Evolutionary conservation across 2,888 invertebrate genomes (phyloP), one percentile per base, ranked within the genome.

Genomic region (Reticulitermes lucifugus): DNA sequence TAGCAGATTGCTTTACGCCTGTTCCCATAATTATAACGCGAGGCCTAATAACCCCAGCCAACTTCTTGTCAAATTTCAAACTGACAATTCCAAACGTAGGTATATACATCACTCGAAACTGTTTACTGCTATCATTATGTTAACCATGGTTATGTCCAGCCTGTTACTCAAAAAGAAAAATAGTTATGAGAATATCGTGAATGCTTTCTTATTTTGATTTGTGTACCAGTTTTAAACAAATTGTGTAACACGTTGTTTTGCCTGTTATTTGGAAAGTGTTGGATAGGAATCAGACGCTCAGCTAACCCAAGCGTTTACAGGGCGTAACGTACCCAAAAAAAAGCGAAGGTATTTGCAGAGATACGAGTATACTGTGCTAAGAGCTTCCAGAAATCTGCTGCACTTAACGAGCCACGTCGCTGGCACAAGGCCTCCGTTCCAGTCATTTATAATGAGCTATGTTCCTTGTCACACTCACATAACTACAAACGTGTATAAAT

Each of bases 21-120:
- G 43, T 21, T 55, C 22, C 21, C 43, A 43, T 77, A 77, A 77
- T 77, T 77, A 77, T 46, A 77, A 77, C 29, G 22, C 51, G 9
- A 18, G 18, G 25, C 46, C 2, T n/a, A 51, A n/a, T 55, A 80
- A 80, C 29, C 35, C 35, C 51, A 35, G 41, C 51, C 65, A 65
- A n/a, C 65, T 25, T 25, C 60, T 7, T 65, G 65, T 65, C 65
- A 65, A 25, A 25, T 65, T 65, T 65, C 65, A 25, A 65, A 65
- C 25, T 65, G 65, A 25, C 65, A 65, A 65, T 65, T 65, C n/a
- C 65, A 65, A 65, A 21, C 60, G 60, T 60, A 60, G n/a, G n/a
- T 65, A 70, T 6, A 18, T 70, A 73, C 77, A 77, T 46, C 77
- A 77, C 77, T 77, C 46, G n/a, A 46, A 73, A 73, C 10, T 73